Evolutionary conservation across 2,113 vertebrate species (phyloP), one percentile per base, ranked within the genome.

Genomic region (Phocoena phocoena): DNA sequence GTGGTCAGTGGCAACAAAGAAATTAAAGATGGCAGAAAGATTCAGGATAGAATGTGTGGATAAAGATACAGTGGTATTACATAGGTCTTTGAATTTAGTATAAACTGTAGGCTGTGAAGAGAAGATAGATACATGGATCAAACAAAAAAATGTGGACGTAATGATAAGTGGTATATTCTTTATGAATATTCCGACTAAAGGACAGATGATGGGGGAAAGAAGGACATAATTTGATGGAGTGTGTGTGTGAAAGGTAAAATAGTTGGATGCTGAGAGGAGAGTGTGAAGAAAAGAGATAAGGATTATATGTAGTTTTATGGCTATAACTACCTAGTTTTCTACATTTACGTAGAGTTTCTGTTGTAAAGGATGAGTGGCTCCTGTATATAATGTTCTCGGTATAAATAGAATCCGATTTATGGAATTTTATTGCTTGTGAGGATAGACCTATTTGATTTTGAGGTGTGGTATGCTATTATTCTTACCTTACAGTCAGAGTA

Each of bases 341-440:
- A n/a, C 36, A 26, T 95, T 95, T 97, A 44, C n/a, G 88, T 58
- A 96, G 44, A 77, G 76, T 97, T 98, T 97, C 80, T 81, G 14
- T 97, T 91, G 50, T 97, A 86, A 86, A 63, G 86, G 67, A 93
- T 60, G 80, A 97, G 89, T 93, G 41, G 60, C 60, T 58, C 6
- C 71, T 94, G 36, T 31, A 3, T 96, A 41, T 85, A 50, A 68
- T 23, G 1, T 60, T 91, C 85, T 94, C 76, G 15, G 26, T 9
- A 20, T 97, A 93, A 97, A 97, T 38, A 97, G 80, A 98, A 97
- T 90, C 71, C 47, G 17, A 53, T 53, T 53, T 53, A 53, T 53
- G 73, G 58, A 92, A 62, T 97, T 97, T 97, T 97, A 97, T 96
- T 97, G 79, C 94, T 82, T 93, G 14, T 96, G 63, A 96, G 97